These are phyloP conservation scores for Adelosebastes latens DNA, from an alignment of 2,797 vertebrate species.

Conservation along the genomic window DNA sequence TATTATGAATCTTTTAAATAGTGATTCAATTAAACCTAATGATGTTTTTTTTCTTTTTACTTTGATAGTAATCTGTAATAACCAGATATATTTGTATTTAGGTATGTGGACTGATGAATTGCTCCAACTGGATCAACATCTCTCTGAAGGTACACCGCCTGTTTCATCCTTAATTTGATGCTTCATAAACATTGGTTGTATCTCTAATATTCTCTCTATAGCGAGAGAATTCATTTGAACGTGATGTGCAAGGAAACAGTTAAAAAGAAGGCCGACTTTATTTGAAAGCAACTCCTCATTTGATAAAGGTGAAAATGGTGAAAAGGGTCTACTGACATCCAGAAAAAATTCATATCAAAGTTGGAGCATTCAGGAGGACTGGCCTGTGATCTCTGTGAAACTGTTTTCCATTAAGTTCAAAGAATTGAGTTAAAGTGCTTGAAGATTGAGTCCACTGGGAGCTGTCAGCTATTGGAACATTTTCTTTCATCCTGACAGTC, in stretches of 20 bases:
- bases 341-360: constrained; percentile 11
- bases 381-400: constrained; percentile 23
- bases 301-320: neutral
- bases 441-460: constrained; percentile 28
- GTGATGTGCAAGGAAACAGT: neutral
- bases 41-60: neutral
- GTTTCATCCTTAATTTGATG: neutral
- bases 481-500: constrained; percentile 24
- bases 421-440: constrained; percentile 2
- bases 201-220: neutral
- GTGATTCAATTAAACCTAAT: neutral
- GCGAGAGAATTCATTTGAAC: neutral
- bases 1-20: neutral
- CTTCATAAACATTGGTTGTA: neutral
- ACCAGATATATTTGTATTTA: neutral
- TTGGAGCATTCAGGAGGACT: neutral
- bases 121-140: neutral
- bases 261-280: neutral
- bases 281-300: neutral
- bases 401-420: constrained; percentile 17
- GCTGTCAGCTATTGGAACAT: neutral
- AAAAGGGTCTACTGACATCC: neutral
- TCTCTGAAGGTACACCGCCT: neutral
- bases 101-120: neutral
- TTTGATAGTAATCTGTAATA: neutral